Evolutionary conservation across 2,888 invertebrate genomes (phyloP).

Genomic region (Crematogaster levior): DNA sequence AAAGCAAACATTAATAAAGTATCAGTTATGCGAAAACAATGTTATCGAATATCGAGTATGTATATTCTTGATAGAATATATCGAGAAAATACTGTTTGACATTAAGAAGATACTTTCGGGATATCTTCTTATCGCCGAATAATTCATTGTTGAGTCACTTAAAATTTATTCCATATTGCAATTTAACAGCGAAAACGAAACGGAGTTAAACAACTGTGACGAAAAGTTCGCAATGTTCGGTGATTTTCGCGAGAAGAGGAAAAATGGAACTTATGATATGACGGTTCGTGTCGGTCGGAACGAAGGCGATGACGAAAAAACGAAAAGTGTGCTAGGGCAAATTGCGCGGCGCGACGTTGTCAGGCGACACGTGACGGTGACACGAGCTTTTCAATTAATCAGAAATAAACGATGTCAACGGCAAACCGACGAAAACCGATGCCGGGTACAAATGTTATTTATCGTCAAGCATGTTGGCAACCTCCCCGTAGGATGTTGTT

Average conservation of each 20-base stretch:
- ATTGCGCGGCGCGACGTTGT: conserved; percentile 59
- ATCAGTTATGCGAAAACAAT: background rate
- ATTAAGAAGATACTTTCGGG: conserved; percentile 3
- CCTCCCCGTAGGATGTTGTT: conserved; percentile 61
- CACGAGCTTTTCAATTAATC: conserved; percentile 76
- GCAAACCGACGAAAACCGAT: conserved; percentile 64
- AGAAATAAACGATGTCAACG: conserved; percentile 76
- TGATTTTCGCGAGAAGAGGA: conserved; percentile 22
- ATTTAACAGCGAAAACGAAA: background rate
- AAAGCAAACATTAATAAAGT: background rate
- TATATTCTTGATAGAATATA: conserved; percentile 12
- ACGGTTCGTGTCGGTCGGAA: conserved; percentile 18
- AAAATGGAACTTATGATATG: conserved; percentile 20
- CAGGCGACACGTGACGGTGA: conserved; percentile 70
- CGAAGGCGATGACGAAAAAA: conserved; percentile 45
- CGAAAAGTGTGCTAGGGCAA: conserved; percentile 61
- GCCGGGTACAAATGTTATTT: conserved; percentile 78
- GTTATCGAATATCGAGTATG: background rate
- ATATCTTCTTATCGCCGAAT: conserved; percentile 12
- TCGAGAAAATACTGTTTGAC: background rate
- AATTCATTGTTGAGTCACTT: conserved; percentile 28
- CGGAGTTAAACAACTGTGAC: background rate
- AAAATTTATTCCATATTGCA: background rate
- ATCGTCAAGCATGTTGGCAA: conserved; percentile 71
- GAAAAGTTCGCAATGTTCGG: conserved; percentile 6